Conservation (phyloP, 92 coral and sea anemone species). For the Zoanthus gigantus region DNA sequence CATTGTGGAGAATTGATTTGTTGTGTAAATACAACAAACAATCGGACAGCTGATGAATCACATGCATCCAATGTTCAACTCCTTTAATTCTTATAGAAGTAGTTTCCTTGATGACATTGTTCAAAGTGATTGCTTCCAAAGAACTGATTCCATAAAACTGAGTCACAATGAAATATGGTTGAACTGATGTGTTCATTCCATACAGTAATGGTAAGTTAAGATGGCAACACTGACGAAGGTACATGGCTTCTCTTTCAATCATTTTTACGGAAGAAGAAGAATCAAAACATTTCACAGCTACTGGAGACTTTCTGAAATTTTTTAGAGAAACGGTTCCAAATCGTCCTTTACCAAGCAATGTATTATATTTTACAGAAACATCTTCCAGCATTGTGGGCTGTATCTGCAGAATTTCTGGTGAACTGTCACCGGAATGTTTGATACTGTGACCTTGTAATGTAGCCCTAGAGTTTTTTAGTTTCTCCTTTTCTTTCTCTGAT, state of each 20-base stretch:
- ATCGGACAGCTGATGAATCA: constrained; percentile 64
- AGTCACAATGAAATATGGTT: constrained; percentile 66
- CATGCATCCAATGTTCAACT: constrained; percentile 63
- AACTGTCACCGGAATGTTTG: not conserved
- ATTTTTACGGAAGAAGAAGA: constrained; percentile 22
- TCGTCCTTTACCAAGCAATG: constrained; percentile 69
- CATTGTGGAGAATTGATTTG: constrained; percentile 62
- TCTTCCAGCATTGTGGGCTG: constrained; percentile 58
- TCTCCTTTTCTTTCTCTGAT: constrained; percentile 71
- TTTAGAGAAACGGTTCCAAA: constrained; percentile 70
- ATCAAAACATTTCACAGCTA: constrained; percentile 77
- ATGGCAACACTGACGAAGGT: constrained; percentile 58
- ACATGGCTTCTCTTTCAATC: constrained; percentile 69
- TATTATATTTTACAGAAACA: not conserved
- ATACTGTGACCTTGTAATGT: not conserved
- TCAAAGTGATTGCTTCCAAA: constrained; percentile 40
- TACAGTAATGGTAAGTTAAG: constrained; percentile 64
- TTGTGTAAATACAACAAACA: constrained; percentile 59
- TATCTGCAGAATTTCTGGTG: constrained; percentile 58
- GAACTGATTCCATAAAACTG: constrained; percentile 63
- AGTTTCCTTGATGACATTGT: constrained; percentile 16
- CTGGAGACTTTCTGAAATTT: constrained; percentile 66
- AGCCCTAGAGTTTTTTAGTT: constrained; percentile 48
- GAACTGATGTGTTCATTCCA: constrained; percentile 53
- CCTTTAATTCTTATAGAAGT: constrained; percentile 10